phyloP scores from a whole-genome alignment of 1,140 invertebrate genomes.

The Steinernema khuongi region DNA sequence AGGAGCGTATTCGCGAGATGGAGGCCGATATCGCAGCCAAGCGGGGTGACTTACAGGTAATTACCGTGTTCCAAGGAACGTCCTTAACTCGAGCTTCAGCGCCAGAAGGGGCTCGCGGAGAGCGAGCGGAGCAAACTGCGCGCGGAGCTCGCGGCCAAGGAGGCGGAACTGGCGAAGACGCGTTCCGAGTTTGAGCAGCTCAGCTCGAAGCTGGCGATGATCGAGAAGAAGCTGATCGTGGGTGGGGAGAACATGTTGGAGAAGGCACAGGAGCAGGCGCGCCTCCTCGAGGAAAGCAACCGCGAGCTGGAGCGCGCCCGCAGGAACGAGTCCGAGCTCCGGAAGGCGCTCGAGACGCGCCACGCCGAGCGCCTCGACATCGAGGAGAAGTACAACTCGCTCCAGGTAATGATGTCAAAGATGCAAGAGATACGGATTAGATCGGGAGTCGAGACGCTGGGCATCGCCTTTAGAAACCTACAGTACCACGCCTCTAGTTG shows the following conservation, averaged over 20 bases:
- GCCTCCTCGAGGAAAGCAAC: constrained; percentile 79
- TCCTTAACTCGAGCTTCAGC: background rate
- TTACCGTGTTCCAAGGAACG: background rate
- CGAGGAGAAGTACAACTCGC: constrained; percentile 85
- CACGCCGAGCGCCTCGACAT: constrained; percentile 84
- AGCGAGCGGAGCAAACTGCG: constrained; percentile 37
- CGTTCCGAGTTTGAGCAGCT: constrained; percentile 67
- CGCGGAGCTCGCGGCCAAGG: constrained; percentile 40
- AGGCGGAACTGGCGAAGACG: constrained; percentile 41
- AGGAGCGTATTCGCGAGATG: constrained; percentile 36
- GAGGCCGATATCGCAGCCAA: constrained; percentile 38
- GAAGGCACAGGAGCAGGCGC: constrained; percentile 88
- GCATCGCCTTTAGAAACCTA: too few species aligned
- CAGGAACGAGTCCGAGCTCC: constrained; percentile 74
- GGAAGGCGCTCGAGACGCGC: constrained; percentile 62
- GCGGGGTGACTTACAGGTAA: constrained; percentile 17
- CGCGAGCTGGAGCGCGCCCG: constrained; percentile 77
- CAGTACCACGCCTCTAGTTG: too few species aligned
- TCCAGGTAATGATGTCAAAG: too few species aligned
- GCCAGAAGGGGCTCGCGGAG: constrained; percentile 41
- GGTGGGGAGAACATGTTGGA: constrained; percentile 96
- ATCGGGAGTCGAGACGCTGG: too few species aligned
- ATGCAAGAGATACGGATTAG: too few species aligned
- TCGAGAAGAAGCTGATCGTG: constrained; percentile 91
- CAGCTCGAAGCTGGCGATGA: constrained; percentile 75